phyloP scores from a whole-genome alignment of 2,113 vertebrate genomes.

The Leptobrachium leishanense region DNA sequence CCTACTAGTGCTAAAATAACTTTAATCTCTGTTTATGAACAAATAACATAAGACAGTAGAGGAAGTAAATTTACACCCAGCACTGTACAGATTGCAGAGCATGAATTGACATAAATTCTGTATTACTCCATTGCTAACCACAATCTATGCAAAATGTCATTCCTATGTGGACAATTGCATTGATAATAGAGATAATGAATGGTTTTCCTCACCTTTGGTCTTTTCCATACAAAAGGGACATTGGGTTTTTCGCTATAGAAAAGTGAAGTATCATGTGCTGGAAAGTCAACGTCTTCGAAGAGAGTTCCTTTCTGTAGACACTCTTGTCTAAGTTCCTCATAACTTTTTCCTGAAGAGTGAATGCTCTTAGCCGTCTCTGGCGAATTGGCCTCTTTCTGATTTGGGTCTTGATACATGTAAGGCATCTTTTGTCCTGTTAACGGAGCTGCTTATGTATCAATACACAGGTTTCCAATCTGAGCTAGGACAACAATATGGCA shows the following conservation, averaged over 20 bases:
- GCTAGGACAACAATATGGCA: background rate
- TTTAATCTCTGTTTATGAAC: too few relatives aligned
- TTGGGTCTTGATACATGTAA: conserved; percentile 53
- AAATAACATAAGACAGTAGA: too few relatives aligned
- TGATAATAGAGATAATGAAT: background rate
- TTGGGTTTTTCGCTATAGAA: conserved; percentile 83
- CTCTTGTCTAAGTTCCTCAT: conserved; percentile 73
- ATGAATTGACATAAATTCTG: too few relatives aligned
- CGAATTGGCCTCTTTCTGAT: background rate
- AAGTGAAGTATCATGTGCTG: conserved; percentile 73
- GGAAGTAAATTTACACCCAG: too few relatives aligned
- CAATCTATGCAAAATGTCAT: too few relatives aligned
- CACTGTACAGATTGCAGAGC: too few relatives aligned
- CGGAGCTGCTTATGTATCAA: background rate
- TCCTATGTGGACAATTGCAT: too few relatives aligned
- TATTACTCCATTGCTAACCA: too few relatives aligned
- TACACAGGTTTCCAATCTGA: background rate
- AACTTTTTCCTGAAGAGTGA: conserved; percentile 75
- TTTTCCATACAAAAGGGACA: conserved; percentile 84
- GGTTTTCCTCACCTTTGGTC: conserved; percentile 74
- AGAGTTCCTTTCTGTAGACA: conserved; percentile 71
- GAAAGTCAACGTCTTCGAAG: conserved; percentile 88
- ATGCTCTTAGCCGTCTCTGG: conserved; percentile 51
- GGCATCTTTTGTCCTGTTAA: conserved; percentile 68
- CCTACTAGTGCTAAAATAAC: too few relatives aligned